These are phyloP conservation scores for Macrosoma leucophasiata DNA, from an alignment of 2,888 invertebrate species.

Conservation along the genomic window DNA sequence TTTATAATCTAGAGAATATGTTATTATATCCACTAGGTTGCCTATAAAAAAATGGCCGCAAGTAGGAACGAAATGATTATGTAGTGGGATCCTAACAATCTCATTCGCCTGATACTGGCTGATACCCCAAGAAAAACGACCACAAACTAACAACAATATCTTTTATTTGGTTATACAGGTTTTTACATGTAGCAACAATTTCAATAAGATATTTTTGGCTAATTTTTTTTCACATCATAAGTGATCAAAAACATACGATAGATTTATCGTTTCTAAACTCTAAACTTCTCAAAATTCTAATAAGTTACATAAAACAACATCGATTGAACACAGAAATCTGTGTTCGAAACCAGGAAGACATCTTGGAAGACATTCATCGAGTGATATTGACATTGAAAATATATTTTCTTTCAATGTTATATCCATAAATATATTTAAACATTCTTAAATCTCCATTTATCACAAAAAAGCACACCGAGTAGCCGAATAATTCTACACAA, in stretches of 20 bases:
- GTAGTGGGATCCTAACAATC: no score
- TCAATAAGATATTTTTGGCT: slow-evolving; percentile 45
- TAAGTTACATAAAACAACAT: slow-evolving; percentile 22
- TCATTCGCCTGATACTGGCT: no score
- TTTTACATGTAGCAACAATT: slow-evolving; percentile 69
- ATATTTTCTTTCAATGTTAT: slow-evolving; percentile 40
- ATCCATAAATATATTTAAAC: slow-evolving; percentile 4
- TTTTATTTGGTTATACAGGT: slow-evolving; percentile 72
- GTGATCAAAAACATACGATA: slow-evolving; percentile 43
- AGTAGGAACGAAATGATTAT: no score
- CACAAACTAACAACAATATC: slow-evolving; percentile 67
- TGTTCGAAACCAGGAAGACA: slow-evolving; percentile 34
- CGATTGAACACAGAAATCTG: slow-evolving; percentile 1
- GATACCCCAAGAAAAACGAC: slow-evolving; percentile 36
- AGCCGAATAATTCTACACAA: slow-evolving; percentile 20
- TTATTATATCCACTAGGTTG: no score
- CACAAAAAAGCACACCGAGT: slow-evolving; percentile 1
- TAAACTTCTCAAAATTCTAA: slow-evolving; percentile 34
- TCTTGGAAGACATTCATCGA: slow-evolving; percentile 41
- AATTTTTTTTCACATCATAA: slow-evolving; percentile 39
- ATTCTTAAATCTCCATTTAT: neutral
- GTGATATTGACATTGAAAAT: slow-evolving; percentile 62
- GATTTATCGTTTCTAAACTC: slow-evolving; percentile 53
- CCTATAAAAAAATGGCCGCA: no score
- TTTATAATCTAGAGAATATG: no score